phyloP scores from a whole-genome alignment of 1,140 invertebrate genomes.

The Drosophila bocqueti region DNA sequence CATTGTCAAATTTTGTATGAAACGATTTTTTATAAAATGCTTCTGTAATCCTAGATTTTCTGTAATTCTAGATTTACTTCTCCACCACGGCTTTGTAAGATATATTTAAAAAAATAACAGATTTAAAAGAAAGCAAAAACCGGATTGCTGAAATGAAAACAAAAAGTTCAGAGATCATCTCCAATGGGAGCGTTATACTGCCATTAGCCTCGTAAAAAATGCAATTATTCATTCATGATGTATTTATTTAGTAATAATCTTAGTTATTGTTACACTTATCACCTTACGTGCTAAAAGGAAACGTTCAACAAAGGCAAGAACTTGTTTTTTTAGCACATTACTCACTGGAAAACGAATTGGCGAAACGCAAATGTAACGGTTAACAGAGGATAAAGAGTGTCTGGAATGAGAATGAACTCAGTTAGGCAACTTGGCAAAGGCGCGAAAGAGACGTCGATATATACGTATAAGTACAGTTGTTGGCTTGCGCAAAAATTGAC shows the following conservation, averaged over 20 bases:
- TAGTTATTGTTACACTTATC: conserved; percentile 80
- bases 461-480: conserved; percentile 34
- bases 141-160: background rate
- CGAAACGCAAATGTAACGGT: conserved; percentile 20
- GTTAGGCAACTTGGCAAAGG: conserved; percentile 77
- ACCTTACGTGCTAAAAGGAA: conserved; percentile 66
- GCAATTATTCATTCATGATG: conserved; percentile 36
- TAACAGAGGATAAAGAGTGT: conserved; percentile 17
- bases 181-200: too few relatives aligned
- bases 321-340: conserved; percentile 42
- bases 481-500: conserved; percentile 71
- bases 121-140: background rate
- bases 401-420: conserved; percentile 60
- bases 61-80: too few relatives aligned
- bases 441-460: conserved; percentile 61
- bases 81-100: background rate
- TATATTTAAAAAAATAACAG: background rate
- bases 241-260: conserved; percentile 74
- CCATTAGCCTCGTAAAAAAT: conserved; percentile 15
- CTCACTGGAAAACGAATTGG: conserved; percentile 32
- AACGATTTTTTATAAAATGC: too few relatives aligned
- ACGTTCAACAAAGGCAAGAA: conserved; percentile 43
- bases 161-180: background rate
- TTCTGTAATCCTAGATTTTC: background rate
- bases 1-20: too few relatives aligned